Conservation (phyloP, 2,888 invertebrate genomes). For the Agrochola lychnidis region DNA sequence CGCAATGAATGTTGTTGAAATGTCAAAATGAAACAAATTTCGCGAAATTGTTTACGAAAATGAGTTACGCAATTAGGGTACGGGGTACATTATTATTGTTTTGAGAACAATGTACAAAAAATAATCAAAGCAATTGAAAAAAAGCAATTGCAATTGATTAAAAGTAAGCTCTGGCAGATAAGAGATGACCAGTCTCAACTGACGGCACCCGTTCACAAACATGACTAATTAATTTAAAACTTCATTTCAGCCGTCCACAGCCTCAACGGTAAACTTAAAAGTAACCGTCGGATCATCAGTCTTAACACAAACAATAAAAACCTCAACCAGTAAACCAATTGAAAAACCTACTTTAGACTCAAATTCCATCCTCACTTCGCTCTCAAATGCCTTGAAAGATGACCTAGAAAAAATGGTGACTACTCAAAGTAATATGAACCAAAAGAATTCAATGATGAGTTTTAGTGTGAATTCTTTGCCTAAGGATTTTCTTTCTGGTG, state of each 20-base stretch:
- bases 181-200: too few species aligned
- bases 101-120: too few species aligned
- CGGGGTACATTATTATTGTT: too few species aligned
- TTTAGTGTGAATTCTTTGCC: conserved; percentile 71
- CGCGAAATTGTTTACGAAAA: too few species aligned
- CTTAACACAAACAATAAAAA: conserved; percentile 77
- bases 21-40: too few species aligned
- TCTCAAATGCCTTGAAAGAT: conserved; percentile 43
- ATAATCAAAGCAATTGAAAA: too few species aligned
- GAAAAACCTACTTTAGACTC: conserved; percentile 40
- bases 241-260: conserved; percentile 67
- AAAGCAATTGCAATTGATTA: too few species aligned
- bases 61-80: too few species aligned
- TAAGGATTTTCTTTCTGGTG: conserved; percentile 72
- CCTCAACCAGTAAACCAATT: conserved; percentile 62
- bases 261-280: conserved; percentile 74
- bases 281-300: conserved; percentile 80
- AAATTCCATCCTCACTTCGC: conserved; percentile 38
- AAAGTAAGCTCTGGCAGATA: too few species aligned
- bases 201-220: too few species aligned
- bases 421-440: conserved; percentile 32
- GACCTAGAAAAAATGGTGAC: conserved; percentile 45
- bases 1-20: too few species aligned
- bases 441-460: conserved; percentile 62
- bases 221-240: background rate